phyloP scores from a whole-genome alignment of 2,113 vertebrate species.

The Cygnus atratus region DNA sequence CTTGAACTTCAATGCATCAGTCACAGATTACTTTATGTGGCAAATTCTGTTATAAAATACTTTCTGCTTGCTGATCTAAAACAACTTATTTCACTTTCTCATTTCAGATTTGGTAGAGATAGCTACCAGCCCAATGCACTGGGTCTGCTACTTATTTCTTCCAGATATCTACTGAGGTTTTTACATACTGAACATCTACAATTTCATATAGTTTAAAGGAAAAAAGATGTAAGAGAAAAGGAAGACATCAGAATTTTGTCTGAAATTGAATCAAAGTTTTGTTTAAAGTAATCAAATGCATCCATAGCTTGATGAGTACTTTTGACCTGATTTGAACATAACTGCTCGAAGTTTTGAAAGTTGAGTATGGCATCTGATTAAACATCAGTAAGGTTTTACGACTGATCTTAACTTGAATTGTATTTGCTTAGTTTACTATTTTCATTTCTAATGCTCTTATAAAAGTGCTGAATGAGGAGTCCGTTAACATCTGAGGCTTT shows the following conservation, averaged over 20 bases:
- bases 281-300: neutral
- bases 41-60: neutral
- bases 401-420: neutral
- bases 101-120: neutral
- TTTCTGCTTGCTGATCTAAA: neutral
- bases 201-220: neutral
- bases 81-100: neutral
- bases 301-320: neutral
- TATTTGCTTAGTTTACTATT: slow-evolving; percentile 1
- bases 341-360: neutral
- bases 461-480: slow-evolving; percentile 9
- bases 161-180: neutral
- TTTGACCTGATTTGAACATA: neutral
- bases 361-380: neutral
- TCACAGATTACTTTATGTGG: neutral
- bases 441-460: neutral
- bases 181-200: neutral
- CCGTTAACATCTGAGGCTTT: neutral
- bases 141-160: neutral
- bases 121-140: neutral
- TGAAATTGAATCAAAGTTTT: neutral
- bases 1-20: neutral
- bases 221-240: neutral
- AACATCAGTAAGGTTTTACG: neutral
- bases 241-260: neutral